Conservation (phyloP, 2,113 vertebrate species). For the Hippotragus niger region DNA sequence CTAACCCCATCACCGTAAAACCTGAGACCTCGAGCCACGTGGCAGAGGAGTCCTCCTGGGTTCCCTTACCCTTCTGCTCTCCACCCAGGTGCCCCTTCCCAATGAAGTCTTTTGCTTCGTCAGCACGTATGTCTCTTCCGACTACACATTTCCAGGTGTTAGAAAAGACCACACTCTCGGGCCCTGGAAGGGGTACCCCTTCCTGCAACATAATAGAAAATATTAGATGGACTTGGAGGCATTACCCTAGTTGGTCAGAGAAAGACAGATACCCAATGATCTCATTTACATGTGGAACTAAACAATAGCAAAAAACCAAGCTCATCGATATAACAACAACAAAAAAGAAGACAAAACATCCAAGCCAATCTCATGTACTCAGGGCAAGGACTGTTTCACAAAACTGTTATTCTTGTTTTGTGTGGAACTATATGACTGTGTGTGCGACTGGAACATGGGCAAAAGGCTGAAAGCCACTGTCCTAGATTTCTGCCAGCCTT, state of each 20-base stretch:
- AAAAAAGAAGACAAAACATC: neutral
- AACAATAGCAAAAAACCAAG: neutral
- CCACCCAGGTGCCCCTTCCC: neutral
- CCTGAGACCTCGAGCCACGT: neutral
- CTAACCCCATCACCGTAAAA: neutral
- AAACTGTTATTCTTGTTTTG: neutral
- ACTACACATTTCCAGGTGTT: neutral
- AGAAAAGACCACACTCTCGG: neutral
- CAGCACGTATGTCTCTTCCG: accelerated
- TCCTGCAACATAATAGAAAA: neutral
- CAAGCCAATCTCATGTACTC: neutral
- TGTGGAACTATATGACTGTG: neutral
- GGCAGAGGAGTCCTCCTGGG: neutral
- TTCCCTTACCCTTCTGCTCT: neutral
- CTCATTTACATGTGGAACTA: neutral
- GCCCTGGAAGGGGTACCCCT: neutral
- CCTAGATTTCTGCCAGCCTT: neutral
- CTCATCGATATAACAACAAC: neutral
- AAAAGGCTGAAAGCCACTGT: neutral
- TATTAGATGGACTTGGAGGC: neutral
- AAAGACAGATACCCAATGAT: neutral
- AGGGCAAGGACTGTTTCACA: neutral
- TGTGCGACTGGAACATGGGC: neutral
- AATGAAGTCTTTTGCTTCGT: neutral
- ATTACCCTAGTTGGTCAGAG: neutral